Percentiles rank a stretch among this genome's conserved stretches.
Evolutionary conservation across 2,113 vertebrate species (phyloP).

Genomic region (Amia ocellicauda): DNA sequence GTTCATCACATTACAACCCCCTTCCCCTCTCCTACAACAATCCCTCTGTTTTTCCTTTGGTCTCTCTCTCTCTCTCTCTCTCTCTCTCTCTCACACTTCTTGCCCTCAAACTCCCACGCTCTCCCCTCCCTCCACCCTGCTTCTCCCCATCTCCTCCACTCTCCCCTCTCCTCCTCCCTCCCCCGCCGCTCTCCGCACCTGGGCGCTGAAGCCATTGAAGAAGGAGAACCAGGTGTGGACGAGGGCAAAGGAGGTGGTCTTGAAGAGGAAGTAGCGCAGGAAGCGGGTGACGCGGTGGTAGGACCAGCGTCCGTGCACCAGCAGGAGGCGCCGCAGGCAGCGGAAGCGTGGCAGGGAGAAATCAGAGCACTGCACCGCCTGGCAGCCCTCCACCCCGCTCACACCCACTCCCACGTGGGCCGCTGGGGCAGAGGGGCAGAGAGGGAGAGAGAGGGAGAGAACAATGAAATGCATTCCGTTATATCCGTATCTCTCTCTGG

Average conservation of each 20-base stretch:
- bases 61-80: too few species aligned
- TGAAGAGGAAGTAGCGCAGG: slow-evolving; percentile 85
- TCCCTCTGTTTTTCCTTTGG: too few species aligned
- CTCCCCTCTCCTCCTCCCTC: neutral
- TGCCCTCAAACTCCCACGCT: too few species aligned
- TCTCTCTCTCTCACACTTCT: too few species aligned
- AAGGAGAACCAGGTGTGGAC: slow-evolving; percentile 84
- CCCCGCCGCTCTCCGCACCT: slow-evolving; percentile 49
- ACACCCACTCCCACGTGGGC: slow-evolving; percentile 88
- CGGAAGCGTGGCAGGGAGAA: slow-evolving; percentile 81
- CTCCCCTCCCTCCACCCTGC: too few species aligned
- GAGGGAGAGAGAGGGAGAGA: neutral
- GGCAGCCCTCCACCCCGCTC: slow-evolving; percentile 79
- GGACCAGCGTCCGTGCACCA: slow-evolving; percentile 88
- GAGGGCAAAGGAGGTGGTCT: slow-evolving; percentile 77
- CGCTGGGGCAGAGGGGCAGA: slow-evolving; percentile 49
- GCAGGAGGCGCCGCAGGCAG: slow-evolving; percentile 77
- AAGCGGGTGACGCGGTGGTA: slow-evolving; percentile 81
- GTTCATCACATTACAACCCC: too few species aligned
- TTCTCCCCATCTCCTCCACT: too few species aligned
- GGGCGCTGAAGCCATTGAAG: slow-evolving; percentile 81
- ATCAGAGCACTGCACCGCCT: slow-evolving; percentile 86
- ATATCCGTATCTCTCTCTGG: too few species aligned
- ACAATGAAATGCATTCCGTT: neutral
- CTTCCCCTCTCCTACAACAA: too few species aligned